Evolutionary conservation across 2,888 invertebrate genomes (phyloP), one percentile per base, ranked within the genome.

Genomic region (Drosophila siamana): DNA sequence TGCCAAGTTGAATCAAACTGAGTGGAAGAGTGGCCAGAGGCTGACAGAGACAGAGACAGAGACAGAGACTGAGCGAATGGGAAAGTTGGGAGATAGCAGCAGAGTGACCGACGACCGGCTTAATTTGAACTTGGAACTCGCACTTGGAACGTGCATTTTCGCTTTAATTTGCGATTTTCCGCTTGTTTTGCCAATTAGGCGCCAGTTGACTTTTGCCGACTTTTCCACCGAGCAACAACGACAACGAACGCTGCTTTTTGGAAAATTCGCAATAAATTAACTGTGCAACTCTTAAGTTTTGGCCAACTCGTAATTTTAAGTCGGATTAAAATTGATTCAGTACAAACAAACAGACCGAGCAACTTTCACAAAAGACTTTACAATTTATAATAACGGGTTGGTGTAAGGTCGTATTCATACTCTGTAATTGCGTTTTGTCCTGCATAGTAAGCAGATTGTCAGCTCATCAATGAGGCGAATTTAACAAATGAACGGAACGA

Each of bases 181-280:
- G 80, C 86, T 81, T 88, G 80, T 86, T 88, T 86, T 89, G 79
- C 73, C 86, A 88, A 89, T 89, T 89, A 88, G 74, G 65, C 84
- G 86, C 75, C 84, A 77, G 84, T 86, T 83, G 86, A 86, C 86
- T 84, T 88, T 81, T 38, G 36, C 6, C 28, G 26, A 67, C 68
- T 64, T 75, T 86, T 66, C 41, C 13, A 11, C 8, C 24, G 13
- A 5, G 28, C 28, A 19, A 19, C 8, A n/a, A 48, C 57, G 40
- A 41, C 48, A 48, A 55, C 46, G 54, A 41, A 30, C 67, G 28
- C 38, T 44, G 62, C 56, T 61, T 71, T 72, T 26, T 22, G 43
- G 48, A 41, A 56, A 52, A 63, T 62, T 67, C 22, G 66, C 71
- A 67, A 78, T 84, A 81, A 87, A 79, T 82, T 79, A 68, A 69